Conservation (phyloP, 2,888 invertebrate species). For the Stratiomys singularior region DNA sequence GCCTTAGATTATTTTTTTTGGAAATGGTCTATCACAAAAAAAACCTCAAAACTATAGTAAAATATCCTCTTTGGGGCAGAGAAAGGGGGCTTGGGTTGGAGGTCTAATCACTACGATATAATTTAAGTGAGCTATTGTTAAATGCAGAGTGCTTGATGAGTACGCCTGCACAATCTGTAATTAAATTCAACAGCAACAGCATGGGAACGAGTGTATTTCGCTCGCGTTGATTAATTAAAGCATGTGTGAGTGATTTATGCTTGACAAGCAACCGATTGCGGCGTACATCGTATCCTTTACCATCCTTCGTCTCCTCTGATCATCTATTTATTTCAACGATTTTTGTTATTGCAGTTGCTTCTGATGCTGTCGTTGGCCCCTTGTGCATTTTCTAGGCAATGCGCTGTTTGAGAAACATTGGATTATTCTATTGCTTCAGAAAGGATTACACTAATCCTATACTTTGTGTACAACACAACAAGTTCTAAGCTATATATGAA, state of each 20-base stretch:
- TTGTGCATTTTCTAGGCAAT: not conserved
- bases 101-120: not conserved
- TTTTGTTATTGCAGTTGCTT: not conserved
- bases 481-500: not conserved
- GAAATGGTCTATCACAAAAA: too few relatives aligned
- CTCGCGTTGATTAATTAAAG: slow-evolving; percentile 53
- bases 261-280: slow-evolving; percentile 44
- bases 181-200: slow-evolving; percentile 50
- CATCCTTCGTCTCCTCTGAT: not conserved
- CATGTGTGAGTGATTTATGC: slow-evolving; percentile 51
- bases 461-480: slow-evolving; percentile 35
- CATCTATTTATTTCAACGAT: not conserved
- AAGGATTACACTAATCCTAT: slow-evolving; percentile 39
- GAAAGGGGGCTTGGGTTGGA: too few relatives aligned
- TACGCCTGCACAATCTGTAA: slow-evolving; percentile 51
- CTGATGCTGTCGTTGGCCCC: not conserved
- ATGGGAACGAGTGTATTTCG: slow-evolving; percentile 49
- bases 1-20: too few relatives aligned
- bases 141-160: slow-evolving; percentile 42
- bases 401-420: not conserved
- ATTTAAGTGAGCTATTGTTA: slow-evolving; percentile 29
- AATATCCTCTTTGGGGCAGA: too few relatives aligned
- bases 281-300: slow-evolving; percentile 8
- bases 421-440: slow-evolving; percentile 22
- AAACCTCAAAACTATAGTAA: too few relatives aligned